Conservation (phyloP, 2,888 invertebrate species). For the Timandra comae region DNA sequence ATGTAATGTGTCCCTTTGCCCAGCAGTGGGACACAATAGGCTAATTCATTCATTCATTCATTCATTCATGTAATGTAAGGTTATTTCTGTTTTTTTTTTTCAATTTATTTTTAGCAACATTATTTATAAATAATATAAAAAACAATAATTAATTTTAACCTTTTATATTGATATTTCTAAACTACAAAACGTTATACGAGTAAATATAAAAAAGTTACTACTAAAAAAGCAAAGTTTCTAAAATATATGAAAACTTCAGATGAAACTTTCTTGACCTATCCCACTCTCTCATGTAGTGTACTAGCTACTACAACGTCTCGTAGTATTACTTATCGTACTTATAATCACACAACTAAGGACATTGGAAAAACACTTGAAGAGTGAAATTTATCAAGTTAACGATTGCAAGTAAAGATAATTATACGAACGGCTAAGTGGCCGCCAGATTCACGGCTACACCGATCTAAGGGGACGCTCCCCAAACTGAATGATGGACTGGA, state of each 20-base stretch:
- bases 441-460: constrained; percentile 58
- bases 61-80: too few species aligned
- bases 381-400: constrained; percentile 29
- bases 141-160: too few species aligned
- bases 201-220: background rate
- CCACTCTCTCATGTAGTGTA: constrained; percentile 18
- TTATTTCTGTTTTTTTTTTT: too few species aligned
- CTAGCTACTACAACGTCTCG: constrained; percentile 6
- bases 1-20: too few species aligned
- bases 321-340: constrained; percentile 3
- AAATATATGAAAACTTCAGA: constrained; percentile 8
- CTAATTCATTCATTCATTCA: too few species aligned
- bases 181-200: too few species aligned
- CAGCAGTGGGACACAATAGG: too few species aligned
- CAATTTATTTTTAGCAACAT: too few species aligned
- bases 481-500: constrained; percentile 65
- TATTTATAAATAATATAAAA: too few species aligned
- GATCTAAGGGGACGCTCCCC: constrained; percentile 58
- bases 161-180: too few species aligned
- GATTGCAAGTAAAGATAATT: constrained; percentile 39
- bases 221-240: too few species aligned
- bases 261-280: constrained; percentile 31
- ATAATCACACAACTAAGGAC: constrained; percentile 18
- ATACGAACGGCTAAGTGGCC: constrained; percentile 48
- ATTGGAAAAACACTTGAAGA: constrained; percentile 27